Base-by-base conservation (phyloP, 2,888 invertebrate species). In the Drosophila histrio region DNA sequence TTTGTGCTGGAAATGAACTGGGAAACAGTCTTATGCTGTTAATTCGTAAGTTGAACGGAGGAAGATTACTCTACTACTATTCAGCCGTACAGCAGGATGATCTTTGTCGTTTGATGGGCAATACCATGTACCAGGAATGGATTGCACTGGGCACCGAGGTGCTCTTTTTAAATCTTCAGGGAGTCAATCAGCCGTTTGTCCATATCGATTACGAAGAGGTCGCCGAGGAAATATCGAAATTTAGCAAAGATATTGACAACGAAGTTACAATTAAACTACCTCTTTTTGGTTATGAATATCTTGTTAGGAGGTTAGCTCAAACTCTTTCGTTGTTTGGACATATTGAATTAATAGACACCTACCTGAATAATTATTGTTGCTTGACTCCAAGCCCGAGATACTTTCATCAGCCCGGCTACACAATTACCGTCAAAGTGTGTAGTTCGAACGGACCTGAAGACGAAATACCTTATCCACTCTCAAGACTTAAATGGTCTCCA, bases 21-120 rank as follows among this genome's bases (percentile, higher is more conserved):
- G 64, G 62, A 1, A 71, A 57, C 41, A 72, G 56, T n/a, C 56
- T 79, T 1, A 72, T 79, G 63, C 43, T 84, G 17, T 71, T 84
- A 4, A 59, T 84, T 15, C 68, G 87, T 3, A 68, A 43, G 2
- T 1, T 30, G n/a, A 9, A 39, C 0, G 56, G 67, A 2, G 72
- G 69, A 4, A 52, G 38, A 15, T 21, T 84, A 53, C 79, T 86
- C 4, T 84, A 65, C 44, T 80, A 61, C 36, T 84, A 84, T 32
- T 84, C 84, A 7, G 77, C 81, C 0, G 69, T 77, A 21, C 79
- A 71, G 44, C 72, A 86, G 64, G 74, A 77, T 4, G 72, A 72
- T 41, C 63, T 84, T 5, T 61, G 75, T 1, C 38, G 13, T 0
- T 30, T 81, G 21, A 64, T 84, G 41, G 62, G 67, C 19, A 73